Conservation (phyloP, 2,888 invertebrate genomes). For the Leucania comma region DNA sequence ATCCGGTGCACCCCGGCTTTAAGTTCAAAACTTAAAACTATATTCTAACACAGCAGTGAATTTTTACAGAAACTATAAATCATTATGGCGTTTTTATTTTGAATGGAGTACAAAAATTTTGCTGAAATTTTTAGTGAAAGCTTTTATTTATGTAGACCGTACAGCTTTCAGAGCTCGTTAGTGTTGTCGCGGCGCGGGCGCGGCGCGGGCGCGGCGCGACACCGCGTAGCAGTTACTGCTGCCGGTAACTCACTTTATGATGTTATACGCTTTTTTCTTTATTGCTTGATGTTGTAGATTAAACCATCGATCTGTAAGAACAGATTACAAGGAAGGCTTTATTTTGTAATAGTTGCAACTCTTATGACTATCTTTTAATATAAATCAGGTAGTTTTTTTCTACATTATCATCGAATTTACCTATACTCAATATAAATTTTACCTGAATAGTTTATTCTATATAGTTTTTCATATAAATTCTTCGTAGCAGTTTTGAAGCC, state of each 20-base stretch:
- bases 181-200: constrained; percentile 22
- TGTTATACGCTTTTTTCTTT: constrained; percentile 13
- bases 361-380: not conserved
- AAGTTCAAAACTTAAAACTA: constrained; percentile 50
- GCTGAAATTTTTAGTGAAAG: constrained; percentile 50
- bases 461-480: too few relatives aligned
- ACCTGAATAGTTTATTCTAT: too few relatives aligned
- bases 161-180: constrained; percentile 57
- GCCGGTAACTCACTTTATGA: constrained; percentile 9
- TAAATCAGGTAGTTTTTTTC: too few relatives aligned
- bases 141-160: constrained; percentile 50
- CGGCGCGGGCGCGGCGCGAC: constrained; percentile 26
- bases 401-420: too few relatives aligned
- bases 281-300: not conserved
- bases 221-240: constrained; percentile 26
- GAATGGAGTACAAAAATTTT: constrained; percentile 44
- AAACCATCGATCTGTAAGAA: not conserved
- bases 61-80: constrained; percentile 55
- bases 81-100: constrained; percentile 52
- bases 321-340: not conserved
- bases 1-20: constrained; percentile 32
- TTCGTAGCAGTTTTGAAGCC: too few relatives aligned
- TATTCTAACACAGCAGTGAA: constrained; percentile 56
- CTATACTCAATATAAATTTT: too few relatives aligned
- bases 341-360: not conserved